These are phyloP conservation scores for Kryptolebias marmoratus DNA, from an alignment of 2,113 vertebrate genomes.

Conservation along the genomic window DNA sequence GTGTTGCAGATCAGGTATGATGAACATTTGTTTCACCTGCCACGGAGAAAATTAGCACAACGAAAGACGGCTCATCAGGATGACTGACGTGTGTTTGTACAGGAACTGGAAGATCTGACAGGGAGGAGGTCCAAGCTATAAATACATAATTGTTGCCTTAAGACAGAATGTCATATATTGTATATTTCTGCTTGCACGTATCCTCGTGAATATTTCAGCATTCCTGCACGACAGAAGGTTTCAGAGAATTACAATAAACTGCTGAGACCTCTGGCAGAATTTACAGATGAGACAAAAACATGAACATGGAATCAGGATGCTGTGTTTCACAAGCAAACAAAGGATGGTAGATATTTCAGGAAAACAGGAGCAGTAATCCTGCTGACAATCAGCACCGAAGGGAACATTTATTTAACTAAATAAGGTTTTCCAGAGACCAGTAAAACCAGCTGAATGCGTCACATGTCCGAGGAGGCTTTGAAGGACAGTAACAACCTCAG, in stretches of 20 bases:
- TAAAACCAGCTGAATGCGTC: constrained; percentile 50
- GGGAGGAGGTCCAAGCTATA: constrained; percentile 19
- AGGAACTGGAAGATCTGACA: constrained; percentile 16
- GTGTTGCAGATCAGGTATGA: constrained; percentile 7
- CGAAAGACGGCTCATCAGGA: constrained; percentile 38
- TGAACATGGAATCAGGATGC: constrained; percentile 1
- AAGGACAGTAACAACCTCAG: constrained; percentile 54
- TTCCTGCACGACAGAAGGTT: constrained; percentile 7
- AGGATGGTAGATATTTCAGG: constrained; percentile 27
- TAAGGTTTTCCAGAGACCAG: constrained; percentile 26
- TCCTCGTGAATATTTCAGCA: constrained; percentile 29
- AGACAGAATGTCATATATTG: constrained; percentile 9
- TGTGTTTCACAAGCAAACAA: constrained; percentile 1
- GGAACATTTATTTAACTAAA: constrained; percentile 45
- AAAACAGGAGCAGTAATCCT: constrained; percentile 14
- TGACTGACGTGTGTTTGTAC: constrained; percentile 29
- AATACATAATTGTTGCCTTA: constrained; percentile 17
- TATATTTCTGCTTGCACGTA: constrained; percentile 4
- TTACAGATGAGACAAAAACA: constrained; percentile 9
- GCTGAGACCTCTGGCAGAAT: neutral
- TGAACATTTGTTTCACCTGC: constrained; percentile 38
- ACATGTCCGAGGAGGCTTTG: constrained; percentile 54
- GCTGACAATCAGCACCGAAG: neutral
- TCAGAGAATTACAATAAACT: neutral
- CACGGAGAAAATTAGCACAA: constrained; percentile 8